Evolutionary conservation across 92 coral and sea anemone species (phyloP), one percentile per base, ranked within the genome.

Genomic region (Anthopleura xanthogrammica): DNA sequence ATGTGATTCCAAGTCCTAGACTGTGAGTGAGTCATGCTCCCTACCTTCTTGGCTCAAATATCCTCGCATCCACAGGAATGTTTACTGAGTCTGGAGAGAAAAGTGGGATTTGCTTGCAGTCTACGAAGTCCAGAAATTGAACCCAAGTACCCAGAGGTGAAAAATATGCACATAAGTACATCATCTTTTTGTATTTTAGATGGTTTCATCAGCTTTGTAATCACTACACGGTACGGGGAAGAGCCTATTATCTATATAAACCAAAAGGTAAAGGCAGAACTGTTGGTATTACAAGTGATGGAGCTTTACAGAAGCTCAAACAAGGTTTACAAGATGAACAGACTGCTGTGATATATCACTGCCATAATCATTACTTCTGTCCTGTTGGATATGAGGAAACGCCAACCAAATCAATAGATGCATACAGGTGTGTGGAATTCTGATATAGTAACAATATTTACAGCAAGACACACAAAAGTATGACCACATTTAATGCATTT

Each of bases 351-450:
- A 90, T 92, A 72, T 92, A 92, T 78, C 95, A 92, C 88, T 90
- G 95, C 54, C 92, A 92, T 83, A 92, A 92, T 66, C 95, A 92
- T 48, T 92, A 92, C 82, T 92, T 92, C 79, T 92, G 95, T 77
- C 95, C 95, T 13, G 88, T 92, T 79, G 95, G 95, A 23, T 92
- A 90, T 72, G 95, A 92, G 56, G 95, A 92, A 78, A 87, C 95
- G 9, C 91, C 95, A 8, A 52, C 20, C 60, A 92, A 82, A 55
- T 85, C 95, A 50, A 41, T 87, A 16, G 88, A 92, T 75, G 95
- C 95, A 1, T 92, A 92, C 91, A 90, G 94, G 95, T 90, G 56
- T 9, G 29, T 13, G 0, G 41, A 12, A 68, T 23, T 43, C 1
- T 43, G 50, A 43, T 43, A 43, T 4, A 43, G 50, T 43, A 43